phyloP scores from a whole-genome alignment of 2,888 invertebrate genomes.

The Drosophila merina region DNA sequence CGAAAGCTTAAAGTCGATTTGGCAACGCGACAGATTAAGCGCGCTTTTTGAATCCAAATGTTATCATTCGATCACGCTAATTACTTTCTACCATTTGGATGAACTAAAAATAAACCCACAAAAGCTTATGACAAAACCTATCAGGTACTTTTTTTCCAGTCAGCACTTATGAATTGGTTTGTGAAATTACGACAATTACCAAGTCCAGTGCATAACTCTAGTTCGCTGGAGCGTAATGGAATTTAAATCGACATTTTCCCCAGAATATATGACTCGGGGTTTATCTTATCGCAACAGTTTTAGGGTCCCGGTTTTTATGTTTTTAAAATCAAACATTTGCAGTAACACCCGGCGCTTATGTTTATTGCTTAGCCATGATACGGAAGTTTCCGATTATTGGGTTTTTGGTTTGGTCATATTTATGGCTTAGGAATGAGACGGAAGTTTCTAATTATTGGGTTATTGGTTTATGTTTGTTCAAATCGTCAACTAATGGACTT shows the following conservation, averaged over 20 bases:
- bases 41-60: background rate
- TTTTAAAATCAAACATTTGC: slow-evolving; percentile 25
- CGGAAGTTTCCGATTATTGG: slow-evolving; percentile 60
- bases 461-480: slow-evolving; percentile 56
- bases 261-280: background rate
- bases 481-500: slow-evolving; percentile 61
- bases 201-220: slow-evolving; percentile 18
- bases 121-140: slow-evolving; percentile 13
- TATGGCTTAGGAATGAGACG: slow-evolving; percentile 29
- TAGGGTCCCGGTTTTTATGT: background rate
- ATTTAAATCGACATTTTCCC: slow-evolving; percentile 32
- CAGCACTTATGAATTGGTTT: slow-evolving; percentile 2
- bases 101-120: slow-evolving; percentile 21
- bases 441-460: slow-evolving; percentile 60
- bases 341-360: slow-evolving; percentile 9
- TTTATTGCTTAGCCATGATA: slow-evolving; percentile 33
- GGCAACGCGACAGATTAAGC: too few relatives aligned
- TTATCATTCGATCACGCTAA: slow-evolving; percentile 2
- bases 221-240: slow-evolving; percentile 24
- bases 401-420: slow-evolving; percentile 11
- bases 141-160: slow-evolving; percentile 1
- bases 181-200: slow-evolving; percentile 33
- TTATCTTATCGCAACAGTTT: slow-evolving; percentile 10
- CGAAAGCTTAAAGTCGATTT: background rate
- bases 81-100: background rate